Percentiles rank a stretch among this genome's conserved stretches.
These are phyloP conservation scores for Cotesia chilonis DNA, from an alignment of 1,140 invertebrate species.

Conservation along the genomic window DNA sequence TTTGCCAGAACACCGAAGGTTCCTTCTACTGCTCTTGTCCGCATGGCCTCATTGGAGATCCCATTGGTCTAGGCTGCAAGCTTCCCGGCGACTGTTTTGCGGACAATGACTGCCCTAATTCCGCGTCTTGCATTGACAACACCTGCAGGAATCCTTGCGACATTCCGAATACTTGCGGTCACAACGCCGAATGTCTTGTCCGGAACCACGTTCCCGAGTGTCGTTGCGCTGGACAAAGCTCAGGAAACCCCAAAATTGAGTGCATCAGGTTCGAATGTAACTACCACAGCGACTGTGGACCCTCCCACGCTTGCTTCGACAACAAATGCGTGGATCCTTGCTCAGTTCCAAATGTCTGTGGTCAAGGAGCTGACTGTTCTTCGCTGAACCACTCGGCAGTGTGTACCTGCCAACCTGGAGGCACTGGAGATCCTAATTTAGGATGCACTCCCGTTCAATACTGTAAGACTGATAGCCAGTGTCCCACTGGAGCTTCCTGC, in stretches of 20 bases:
- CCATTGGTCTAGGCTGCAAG: constrained; percentile 73
- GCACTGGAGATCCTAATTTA: constrained; percentile 84
- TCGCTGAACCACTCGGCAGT: constrained; percentile 78
- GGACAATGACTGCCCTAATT: constrained; percentile 80
- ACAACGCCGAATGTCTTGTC: constrained; percentile 77
- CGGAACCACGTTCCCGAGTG: constrained; percentile 76
- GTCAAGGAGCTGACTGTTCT: constrained; percentile 78
- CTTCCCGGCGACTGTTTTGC: constrained; percentile 82
- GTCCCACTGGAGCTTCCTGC: constrained; percentile 82
- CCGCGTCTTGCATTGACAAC: constrained; percentile 79
- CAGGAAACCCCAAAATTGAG: constrained; percentile 75
- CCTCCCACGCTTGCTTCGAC: constrained; percentile 78
- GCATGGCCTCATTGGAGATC: constrained; percentile 82
- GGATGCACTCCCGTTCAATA: constrained; percentile 83
- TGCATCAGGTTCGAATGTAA: constrained; percentile 81
- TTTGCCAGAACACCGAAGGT: constrained; percentile 80
- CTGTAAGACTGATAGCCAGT: constrained; percentile 79
- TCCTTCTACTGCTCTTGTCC: constrained; percentile 79
- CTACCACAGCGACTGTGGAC: constrained; percentile 79
- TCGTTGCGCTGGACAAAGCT: constrained; percentile 78
- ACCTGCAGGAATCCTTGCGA: constrained; percentile 85
- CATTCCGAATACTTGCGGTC: constrained; percentile 72
- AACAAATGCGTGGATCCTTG: constrained; percentile 85
- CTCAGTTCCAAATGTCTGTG: constrained; percentile 81
- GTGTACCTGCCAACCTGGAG: constrained; percentile 82